Percentiles rank a stretch among this genome's conserved stretches.
phyloP scores from a whole-genome alignment of 2,797 vertebrate species.

The Anolis apletophallus region DNA sequence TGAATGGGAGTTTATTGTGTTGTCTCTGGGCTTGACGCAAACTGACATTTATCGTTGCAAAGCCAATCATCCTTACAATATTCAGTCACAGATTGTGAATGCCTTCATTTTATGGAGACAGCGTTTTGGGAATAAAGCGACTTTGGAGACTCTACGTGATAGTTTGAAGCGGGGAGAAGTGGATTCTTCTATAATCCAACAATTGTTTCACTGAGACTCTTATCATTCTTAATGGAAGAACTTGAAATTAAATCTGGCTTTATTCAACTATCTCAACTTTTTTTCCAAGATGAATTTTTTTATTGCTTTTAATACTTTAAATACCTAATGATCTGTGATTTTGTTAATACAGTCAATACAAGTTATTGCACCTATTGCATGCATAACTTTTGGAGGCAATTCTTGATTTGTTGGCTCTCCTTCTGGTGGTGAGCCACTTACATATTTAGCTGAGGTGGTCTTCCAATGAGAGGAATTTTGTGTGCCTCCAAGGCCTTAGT shows the following conservation, averaged over 20 bases:
- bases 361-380: background rate
- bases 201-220: conserved; percentile 76
- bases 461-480: background rate
- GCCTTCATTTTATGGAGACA: conserved; percentile 89
- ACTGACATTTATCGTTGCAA: conserved; percentile 88
- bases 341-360: too few relatives aligned
- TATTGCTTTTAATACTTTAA: too few relatives aligned
- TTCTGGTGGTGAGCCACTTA: background rate
- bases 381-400: background rate
- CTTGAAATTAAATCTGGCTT: conserved; percentile 8
- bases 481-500: background rate
- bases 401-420: background rate
- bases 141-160: conserved; percentile 78
- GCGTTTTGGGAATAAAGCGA: conserved; percentile 82
- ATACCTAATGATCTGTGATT: too few relatives aligned
- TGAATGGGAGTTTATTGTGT: conserved; percentile 86
- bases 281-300: background rate
- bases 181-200: conserved; percentile 81
- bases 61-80: conserved; percentile 81
- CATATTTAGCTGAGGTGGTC: background rate
- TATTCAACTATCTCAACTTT: too few relatives aligned
- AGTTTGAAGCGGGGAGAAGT: conserved; percentile 79
- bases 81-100: conserved; percentile 85
- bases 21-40: conserved; percentile 86
- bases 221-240: background rate